Evolutionary conservation across 2,888 invertebrate species (phyloP).

Genomic region (Cerastis leucographa): DNA sequence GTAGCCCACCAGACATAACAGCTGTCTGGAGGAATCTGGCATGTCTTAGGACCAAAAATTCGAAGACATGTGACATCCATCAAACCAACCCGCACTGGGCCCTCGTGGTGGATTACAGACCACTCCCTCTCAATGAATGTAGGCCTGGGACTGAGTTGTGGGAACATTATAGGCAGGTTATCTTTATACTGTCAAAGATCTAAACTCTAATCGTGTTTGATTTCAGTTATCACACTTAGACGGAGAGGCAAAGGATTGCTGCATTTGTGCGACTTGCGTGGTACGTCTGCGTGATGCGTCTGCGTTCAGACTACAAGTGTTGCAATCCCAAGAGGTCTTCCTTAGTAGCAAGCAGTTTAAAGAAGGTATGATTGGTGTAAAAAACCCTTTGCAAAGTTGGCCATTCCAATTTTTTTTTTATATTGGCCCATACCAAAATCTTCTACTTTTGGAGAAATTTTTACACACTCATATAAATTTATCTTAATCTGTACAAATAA

Average conservation of each 20-base stretch:
- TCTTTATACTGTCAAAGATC: too few relatives aligned
- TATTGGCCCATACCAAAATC: too few relatives aligned
- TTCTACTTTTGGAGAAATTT: too few relatives aligned
- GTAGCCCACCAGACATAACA: too few relatives aligned
- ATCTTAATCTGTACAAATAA: too few relatives aligned
- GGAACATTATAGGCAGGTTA: too few relatives aligned
- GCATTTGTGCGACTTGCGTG: slow-evolving; percentile 86
- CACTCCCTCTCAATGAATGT: neutral
- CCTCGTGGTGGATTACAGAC: neutral
- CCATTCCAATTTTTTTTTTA: too few relatives aligned
- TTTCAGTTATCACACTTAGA: slow-evolving; percentile 80
- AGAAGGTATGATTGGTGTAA: slow-evolving; percentile 70
- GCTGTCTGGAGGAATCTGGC: too few relatives aligned
- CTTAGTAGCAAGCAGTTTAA: slow-evolving; percentile 73
- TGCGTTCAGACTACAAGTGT: slow-evolving; percentile 80
- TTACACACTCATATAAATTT: too few relatives aligned
- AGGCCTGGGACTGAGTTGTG: neutral
- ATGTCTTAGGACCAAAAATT: too few relatives aligned
- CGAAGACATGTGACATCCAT: neutral
- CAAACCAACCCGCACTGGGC: neutral
- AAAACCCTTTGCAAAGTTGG: too few relatives aligned
- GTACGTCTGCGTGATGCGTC: slow-evolving; percentile 78
- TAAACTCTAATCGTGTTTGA: neutral
- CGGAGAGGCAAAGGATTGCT: slow-evolving; percentile 75
- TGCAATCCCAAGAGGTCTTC: slow-evolving; percentile 81